These are phyloP conservation scores for Pheosia tremula DNA, from an alignment of 2,888 invertebrate genomes.

Conservation along the genomic window DNA sequence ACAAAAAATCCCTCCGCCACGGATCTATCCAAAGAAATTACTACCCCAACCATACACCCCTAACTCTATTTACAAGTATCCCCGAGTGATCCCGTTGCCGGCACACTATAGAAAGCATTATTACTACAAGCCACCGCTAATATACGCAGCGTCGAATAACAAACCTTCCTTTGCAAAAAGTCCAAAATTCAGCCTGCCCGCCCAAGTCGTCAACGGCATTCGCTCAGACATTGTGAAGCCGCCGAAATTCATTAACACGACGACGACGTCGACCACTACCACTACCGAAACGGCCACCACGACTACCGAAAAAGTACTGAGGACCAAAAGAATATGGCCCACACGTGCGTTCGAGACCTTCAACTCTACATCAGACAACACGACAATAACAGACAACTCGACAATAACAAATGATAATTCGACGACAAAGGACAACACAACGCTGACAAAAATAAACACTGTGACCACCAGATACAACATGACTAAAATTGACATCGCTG, in stretches of 20 bases:
- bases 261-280: conserved; percentile 52
- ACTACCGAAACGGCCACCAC: conserved; percentile 55
- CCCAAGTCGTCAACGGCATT: conserved; percentile 73
- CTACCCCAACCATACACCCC: conserved; percentile 50
- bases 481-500: conserved; percentile 46
- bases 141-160: conserved; percentile 58
- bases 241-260: conserved; percentile 49
- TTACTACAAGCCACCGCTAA: conserved; percentile 51
- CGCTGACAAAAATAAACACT: conserved; percentile 22
- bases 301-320: conserved; percentile 64
- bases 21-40: conserved; percentile 56
- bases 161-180: conserved; percentile 56
- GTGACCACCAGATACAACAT: conserved; percentile 21
- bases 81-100: conserved; percentile 63
- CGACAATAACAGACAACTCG: conserved; percentile 25
- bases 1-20: conserved; percentile 52
- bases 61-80: conserved; percentile 67
- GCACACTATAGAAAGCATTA: conserved; percentile 49
- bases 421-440: conserved; percentile 25
- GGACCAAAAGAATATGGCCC: conserved; percentile 80
- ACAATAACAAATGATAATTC: conserved; percentile 36
- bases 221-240: conserved; percentile 67
- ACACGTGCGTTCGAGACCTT: conserved; percentile 44
- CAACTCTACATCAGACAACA: conserved; percentile 30
- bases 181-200: conserved; percentile 69